These are phyloP conservation scores for Parasteatoda lunata DNA, from an alignment of 2,888 invertebrate genomes.

Conservation along the genomic window DNA sequence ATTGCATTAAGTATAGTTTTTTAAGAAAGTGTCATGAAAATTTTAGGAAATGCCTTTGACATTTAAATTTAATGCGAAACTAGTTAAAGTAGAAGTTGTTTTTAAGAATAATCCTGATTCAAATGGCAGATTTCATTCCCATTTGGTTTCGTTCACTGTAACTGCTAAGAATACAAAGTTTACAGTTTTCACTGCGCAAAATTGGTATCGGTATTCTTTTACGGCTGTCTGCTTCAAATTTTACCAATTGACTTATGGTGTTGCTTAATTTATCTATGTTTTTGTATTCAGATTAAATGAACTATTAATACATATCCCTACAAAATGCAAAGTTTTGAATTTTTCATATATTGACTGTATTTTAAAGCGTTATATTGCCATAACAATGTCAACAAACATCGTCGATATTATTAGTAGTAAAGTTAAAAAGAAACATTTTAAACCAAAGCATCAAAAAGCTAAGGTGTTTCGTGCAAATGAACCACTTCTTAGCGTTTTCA, in stretches of 20 bases:
- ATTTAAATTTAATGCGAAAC: no score
- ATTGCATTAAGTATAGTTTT: no score
- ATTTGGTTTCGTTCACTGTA: background rate
- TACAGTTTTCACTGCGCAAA: conserved; percentile 3
- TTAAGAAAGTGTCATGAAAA: no score
- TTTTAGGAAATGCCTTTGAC: no score
- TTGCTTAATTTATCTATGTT: background rate
- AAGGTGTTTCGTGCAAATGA: conserved; percentile 99
- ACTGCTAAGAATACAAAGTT: background rate
- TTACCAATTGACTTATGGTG: background rate
- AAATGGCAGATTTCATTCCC: no score
- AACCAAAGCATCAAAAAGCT: conserved; percentile 98
- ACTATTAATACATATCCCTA: background rate
- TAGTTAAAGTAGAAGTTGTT: no score
- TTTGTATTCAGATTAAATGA: background rate
- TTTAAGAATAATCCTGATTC: no score
- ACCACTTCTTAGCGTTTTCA: conserved; percentile 97
- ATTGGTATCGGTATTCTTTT: conserved; percentile 2
- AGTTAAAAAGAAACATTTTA: conserved; percentile 97
- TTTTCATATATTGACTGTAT: background rate
- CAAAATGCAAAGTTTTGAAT: background rate
- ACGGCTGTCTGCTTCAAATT: background rate
- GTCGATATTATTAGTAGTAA: conserved; percentile 75
- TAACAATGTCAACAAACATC: conserved; percentile 55
- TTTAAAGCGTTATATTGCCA: background rate